Evolutionary conservation across 2,888 invertebrate species (phyloP), one percentile per base, ranked within the genome.

Genomic region (Lordiphosa fenestrarum): DNA sequence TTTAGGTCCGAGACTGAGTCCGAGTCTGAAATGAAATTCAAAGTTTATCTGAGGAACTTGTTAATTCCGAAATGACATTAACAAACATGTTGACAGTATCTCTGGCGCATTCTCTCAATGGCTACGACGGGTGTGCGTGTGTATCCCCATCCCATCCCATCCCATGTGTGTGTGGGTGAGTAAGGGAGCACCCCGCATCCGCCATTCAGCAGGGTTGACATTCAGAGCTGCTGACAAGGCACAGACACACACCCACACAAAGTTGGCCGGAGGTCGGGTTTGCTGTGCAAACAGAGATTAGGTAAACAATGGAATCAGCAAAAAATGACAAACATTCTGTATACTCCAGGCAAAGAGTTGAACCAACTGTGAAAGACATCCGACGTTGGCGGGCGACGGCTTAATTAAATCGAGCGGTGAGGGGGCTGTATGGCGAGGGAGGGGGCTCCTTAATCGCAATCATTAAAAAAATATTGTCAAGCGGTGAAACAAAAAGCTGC

Each of bases 1-100:
- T 44, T 66, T 30, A 57, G 39, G 44, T 63, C 44, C 38, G 36
- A 44, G 44, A 53, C 44, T 30, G 30, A 44, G 54, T 52, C 58
- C 46, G 49, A 46, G 59, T 52, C 66, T 54, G 69, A 66, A 84
- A 86, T 83, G 65, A 84, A 85, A 83, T 86, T 64, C 71, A 73
- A 86, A 84, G 83, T 86, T 83, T 86, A 86, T 86, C 70, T 78
- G 64, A 66, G 71, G 69, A 84, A 85, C 80, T 85, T 81, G 82
- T 82, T 85, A 77, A 82, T 77, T 72, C 69, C 72, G 67, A 84
- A 74, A 69, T 73, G 78, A 74, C 70, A 82, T 82, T 85, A 72
- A 73, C 76, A 63, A 74, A 71, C 85, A 74, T 78, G 85, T 82
- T 82, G 85, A 85, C 84, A 85, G 76, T 78, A 80, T 75, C 71